phyloP scores from a whole-genome alignment of 2,797 vertebrate species.

The Anableps anableps region DNA sequence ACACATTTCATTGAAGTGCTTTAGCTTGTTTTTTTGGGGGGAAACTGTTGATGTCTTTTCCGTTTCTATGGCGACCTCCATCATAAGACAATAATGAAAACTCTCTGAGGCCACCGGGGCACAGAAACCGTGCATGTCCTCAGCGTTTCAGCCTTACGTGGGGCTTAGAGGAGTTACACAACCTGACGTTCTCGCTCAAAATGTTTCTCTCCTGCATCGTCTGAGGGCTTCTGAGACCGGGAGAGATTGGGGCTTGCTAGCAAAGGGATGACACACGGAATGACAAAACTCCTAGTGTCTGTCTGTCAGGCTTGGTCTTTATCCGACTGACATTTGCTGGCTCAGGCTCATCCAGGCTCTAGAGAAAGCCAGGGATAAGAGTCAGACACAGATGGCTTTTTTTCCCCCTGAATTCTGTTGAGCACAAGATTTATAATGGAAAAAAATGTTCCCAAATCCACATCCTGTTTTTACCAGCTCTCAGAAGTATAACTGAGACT shows the following conservation, averaged over 20 bases:
- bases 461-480: slow-evolving; percentile 72
- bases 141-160: slow-evolving; percentile 51
- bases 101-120: slow-evolving; percentile 69
- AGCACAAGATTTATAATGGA: slow-evolving; percentile 52
- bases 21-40: slow-evolving; percentile 52
- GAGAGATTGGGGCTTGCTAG: slow-evolving; percentile 71
- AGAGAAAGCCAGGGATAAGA: slow-evolving; percentile 73
- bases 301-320: slow-evolving; percentile 78
- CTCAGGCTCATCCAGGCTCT: slow-evolving; percentile 76
- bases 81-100: slow-evolving; percentile 74
- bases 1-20: slow-evolving; percentile 62
- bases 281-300: slow-evolving; percentile 77
- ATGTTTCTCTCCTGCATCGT: slow-evolving; percentile 54
- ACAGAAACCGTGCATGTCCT: slow-evolving; percentile 62
- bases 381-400: slow-evolving; percentile 78
- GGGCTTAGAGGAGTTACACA: slow-evolving; percentile 69
- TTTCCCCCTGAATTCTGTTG: slow-evolving; percentile 65
- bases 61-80: slow-evolving; percentile 76
- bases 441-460: slow-evolving; percentile 53
- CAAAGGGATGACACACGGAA: slow-evolving; percentile 76
- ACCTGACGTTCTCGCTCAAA: slow-evolving; percentile 68
- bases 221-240: slow-evolving; percentile 62
- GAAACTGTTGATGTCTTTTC: slow-evolving; percentile 63
- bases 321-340: slow-evolving; percentile 81
- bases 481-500: slow-evolving; percentile 58